phyloP scores from a whole-genome alignment of 2,797 vertebrate genomes.

The Siniperca obscura region DNA sequence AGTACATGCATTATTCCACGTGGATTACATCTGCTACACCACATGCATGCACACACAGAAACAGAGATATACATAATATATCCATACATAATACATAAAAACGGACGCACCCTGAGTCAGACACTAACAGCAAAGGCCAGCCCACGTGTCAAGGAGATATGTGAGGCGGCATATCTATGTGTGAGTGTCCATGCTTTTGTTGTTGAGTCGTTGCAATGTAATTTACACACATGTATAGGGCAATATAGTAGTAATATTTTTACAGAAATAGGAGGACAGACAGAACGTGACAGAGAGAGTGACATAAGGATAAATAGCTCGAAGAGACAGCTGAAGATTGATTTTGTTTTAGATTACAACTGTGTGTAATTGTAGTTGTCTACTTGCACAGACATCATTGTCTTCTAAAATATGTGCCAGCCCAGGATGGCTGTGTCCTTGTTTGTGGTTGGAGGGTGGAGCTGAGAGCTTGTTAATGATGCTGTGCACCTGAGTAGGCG shows the following conservation, averaged over 20 bases:
- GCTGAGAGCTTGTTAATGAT: slow-evolving; percentile 4
- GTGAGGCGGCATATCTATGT: slow-evolving; percentile 28
- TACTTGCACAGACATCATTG: not conserved
- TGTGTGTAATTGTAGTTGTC: not conserved
- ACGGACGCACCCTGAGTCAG: not conserved
- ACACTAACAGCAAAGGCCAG: slow-evolving; percentile 19
- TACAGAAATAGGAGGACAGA: not conserved
- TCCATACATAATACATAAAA: not conserved
- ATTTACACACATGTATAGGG: not conserved
- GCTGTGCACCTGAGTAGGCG: not conserved
- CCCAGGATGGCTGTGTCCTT: not conserved
- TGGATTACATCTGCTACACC: slow-evolving; percentile 27
- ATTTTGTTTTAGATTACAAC: slow-evolving; percentile 18
- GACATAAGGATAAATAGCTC: slow-evolving; percentile 10
- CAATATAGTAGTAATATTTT: not conserved
- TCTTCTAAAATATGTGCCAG: not conserved
- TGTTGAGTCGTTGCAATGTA: not conserved
- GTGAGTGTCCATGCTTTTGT: not conserved
- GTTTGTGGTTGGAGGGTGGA: not conserved
- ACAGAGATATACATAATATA: not conserved
- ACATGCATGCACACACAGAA: not conserved
- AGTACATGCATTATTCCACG: not conserved
- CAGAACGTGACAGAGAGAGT: not conserved
- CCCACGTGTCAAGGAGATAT: not conserved
- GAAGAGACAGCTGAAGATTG: slow-evolving; percentile 17